Evolutionary conservation across 2,888 invertebrate genomes (phyloP).

Genomic region (Aphidoletes aphidimyza): DNA sequence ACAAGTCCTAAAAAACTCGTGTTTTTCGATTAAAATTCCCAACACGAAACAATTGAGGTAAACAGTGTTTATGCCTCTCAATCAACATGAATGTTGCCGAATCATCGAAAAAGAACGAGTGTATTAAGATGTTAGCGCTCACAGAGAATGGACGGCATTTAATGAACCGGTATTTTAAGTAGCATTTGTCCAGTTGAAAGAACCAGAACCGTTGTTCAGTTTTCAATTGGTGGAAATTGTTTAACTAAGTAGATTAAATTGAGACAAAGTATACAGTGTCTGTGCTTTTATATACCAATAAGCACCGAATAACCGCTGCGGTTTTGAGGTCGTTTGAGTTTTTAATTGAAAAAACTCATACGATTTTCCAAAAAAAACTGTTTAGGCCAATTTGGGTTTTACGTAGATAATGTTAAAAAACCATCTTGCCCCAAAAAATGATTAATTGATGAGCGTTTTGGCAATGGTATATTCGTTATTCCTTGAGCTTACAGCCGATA

Average conservation of each 20-base stretch:
- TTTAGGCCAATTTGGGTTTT: neutral
- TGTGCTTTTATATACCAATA: neutral
- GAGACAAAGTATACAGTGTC: too few species aligned
- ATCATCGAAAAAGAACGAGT: neutral
- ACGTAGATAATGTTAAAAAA: neutral
- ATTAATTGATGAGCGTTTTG: slow-evolving; percentile 12
- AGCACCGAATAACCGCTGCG: neutral
- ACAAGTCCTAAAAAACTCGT: neutral
- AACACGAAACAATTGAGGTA: neutral
- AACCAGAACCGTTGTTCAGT: neutral
- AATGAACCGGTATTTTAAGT: neutral
- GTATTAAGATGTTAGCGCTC: neutral
- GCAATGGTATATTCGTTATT: neutral
- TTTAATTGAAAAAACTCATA: neutral
- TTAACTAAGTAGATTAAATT: neutral
- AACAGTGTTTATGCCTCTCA: neutral
- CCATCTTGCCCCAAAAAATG: neutral
- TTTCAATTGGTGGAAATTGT: slow-evolving; percentile 3
- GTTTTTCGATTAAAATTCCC: slow-evolving; percentile 19
- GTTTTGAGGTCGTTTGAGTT: neutral
- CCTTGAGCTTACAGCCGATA: neutral
- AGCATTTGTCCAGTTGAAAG: neutral
- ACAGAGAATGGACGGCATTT: neutral
- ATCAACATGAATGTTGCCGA: neutral
- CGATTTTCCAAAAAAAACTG: neutral